Conservation (phyloP, 2,797 vertebrate species). For the Mus caroli region DNA sequence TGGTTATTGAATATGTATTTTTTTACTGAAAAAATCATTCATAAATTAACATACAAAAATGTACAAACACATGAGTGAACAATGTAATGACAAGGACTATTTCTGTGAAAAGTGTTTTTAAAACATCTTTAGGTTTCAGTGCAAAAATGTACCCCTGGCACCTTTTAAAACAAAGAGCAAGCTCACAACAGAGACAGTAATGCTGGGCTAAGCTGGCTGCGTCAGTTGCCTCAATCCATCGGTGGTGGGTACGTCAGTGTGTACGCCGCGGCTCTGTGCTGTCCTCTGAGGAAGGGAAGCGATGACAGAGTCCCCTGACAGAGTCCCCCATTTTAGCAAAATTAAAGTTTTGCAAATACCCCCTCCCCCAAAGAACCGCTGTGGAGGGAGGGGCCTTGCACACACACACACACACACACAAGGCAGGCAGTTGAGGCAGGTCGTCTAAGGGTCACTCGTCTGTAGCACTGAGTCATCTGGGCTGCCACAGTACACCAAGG, state of each 20-base stretch:
- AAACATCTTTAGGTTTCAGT: constrained; percentile 91
- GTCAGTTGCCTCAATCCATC: constrained; percentile 75
- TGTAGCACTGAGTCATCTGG: constrained; percentile 83
- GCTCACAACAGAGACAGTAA: constrained; percentile 81
- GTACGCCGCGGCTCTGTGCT: background rate
- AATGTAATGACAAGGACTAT: constrained; percentile 91
- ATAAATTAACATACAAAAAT: constrained; percentile 95
- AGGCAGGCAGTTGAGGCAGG: constrained; percentile 3
- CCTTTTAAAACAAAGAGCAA: constrained; percentile 89
- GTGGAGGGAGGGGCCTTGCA: constrained; percentile 15
- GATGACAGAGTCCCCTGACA: constrained; percentile 46
- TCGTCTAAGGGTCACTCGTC: background rate
- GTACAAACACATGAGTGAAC: constrained; percentile 93
- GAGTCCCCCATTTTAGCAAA: constrained; percentile 68
- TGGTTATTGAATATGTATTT: constrained; percentile 90
- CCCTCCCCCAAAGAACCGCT: background rate
- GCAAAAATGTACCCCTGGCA: constrained; percentile 91
- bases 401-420: background rate
- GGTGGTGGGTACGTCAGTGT: background rate
- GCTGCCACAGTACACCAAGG: constrained; percentile 86
- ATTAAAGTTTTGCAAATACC: constrained; percentile 79
- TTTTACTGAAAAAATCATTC: constrained; percentile 93
- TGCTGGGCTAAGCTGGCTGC: constrained; percentile 75
- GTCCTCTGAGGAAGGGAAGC: constrained; percentile 66
- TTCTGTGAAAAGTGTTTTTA: constrained; percentile 90